Evolutionary conservation across 2,888 invertebrate species (phyloP).

Genomic region (Apotomis capreana): DNA sequence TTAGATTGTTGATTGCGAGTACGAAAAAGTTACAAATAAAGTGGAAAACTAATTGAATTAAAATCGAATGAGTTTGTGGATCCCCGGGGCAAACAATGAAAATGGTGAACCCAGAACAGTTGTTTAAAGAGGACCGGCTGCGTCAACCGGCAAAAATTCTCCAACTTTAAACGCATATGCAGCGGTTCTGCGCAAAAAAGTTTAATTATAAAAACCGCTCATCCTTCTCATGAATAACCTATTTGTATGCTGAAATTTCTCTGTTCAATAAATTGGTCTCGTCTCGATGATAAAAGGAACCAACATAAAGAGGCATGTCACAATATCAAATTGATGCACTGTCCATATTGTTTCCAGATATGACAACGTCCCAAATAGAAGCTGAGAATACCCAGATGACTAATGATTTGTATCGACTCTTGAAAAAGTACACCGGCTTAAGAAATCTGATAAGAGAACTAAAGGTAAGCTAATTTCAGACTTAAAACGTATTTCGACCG

Average conservation of each 20-base stretch:
- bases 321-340: background rate
- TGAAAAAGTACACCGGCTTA: conserved; percentile 96
- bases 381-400: conserved; percentile 97
- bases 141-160: conserved; percentile 14
- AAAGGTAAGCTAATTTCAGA: conserved; percentile 84
- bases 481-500: conserved; percentile 4
- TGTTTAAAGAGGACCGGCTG: conserved; percentile 31
- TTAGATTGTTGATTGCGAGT: conserved; percentile 34
- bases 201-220: conserved; percentile 5
- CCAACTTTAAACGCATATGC: conserved; percentile 4
- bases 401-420: conserved; percentile 94
- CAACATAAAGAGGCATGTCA: background rate
- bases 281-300: background rate
- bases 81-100: conserved; percentile 29
- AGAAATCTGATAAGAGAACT: conserved; percentile 94
- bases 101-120: conserved; percentile 22
- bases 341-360: conserved; percentile 84
- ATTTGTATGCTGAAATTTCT: conserved; percentile 8
- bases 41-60: conserved; percentile 38
- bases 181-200: conserved; percentile 3
- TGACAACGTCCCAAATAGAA: conserved; percentile 96
- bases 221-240: conserved; percentile 11
- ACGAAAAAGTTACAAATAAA: conserved; percentile 34
- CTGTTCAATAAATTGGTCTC: background rate
- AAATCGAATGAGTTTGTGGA: conserved; percentile 36